Evolutionary conservation across 2,113 vertebrate species (phyloP).

Genomic region (Ictalurus punctatus): DNA sequence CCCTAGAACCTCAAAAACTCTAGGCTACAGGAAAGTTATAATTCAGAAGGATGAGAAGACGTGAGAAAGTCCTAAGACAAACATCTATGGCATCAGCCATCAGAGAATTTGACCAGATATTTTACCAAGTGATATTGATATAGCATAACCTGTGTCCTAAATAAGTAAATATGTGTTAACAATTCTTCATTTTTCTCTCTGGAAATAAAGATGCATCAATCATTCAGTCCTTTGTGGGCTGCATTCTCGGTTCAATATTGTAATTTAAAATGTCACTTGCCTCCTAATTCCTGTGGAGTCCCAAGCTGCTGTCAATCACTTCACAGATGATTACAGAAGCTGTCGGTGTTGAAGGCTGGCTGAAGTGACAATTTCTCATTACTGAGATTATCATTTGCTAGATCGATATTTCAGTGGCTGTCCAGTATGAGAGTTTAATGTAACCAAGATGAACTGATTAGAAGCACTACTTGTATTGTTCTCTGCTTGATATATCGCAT

Average conservation of each 20-base stretch:
- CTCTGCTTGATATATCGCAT: too few species aligned
- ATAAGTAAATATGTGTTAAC: neutral
- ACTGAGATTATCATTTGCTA: neutral
- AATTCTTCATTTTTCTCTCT: neutral
- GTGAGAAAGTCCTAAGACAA: neutral
- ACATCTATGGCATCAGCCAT: conserved; percentile 9
- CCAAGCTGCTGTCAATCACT: neutral
- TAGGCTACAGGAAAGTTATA: neutral
- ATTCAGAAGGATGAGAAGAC: neutral
- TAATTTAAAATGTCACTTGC: conserved; percentile 14
- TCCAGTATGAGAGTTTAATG: neutral
- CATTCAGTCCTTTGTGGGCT: neutral
- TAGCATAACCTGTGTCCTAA: neutral
- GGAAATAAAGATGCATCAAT: conserved; percentile 10
- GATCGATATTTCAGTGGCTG: neutral
- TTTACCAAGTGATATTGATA: neutral
- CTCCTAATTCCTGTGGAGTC: neutral
- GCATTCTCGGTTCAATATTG: neutral
- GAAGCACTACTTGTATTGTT: too few species aligned
- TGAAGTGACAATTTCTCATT: neutral
- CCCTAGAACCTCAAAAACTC: neutral
- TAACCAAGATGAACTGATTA: neutral
- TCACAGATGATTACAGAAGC: neutral
- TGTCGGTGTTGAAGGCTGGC: neutral
- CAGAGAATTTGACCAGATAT: neutral